These are phyloP conservation scores for Periphyllus acericola DNA, from an alignment of 2,888 invertebrate species.

Conservation along the genomic window DNA sequence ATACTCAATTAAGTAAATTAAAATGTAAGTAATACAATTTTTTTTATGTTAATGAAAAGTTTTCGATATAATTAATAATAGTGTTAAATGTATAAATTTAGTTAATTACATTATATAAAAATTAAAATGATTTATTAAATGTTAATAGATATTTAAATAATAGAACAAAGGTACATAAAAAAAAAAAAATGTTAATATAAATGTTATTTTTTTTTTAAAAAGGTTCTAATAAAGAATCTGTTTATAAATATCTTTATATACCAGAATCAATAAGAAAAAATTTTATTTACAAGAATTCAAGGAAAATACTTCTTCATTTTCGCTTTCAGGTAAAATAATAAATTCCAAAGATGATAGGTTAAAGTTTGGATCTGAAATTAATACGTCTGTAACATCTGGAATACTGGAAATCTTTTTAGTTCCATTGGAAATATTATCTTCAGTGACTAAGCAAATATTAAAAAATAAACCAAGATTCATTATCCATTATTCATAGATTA, in stretches of 20 bases:
- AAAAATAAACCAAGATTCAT: background rate
- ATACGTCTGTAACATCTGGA: slow-evolving; percentile 27
- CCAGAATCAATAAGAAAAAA: background rate
- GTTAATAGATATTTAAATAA: background rate
- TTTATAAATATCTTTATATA: too few species aligned
- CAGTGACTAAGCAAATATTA: background rate
- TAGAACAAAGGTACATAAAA: too few species aligned
- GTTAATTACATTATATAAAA: background rate
- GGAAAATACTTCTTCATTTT: slow-evolving; percentile 36
- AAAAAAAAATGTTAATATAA: too few species aligned
- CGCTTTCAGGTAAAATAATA: slow-evolving; percentile 26
- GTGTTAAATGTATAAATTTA: background rate
- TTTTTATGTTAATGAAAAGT: too few species aligned
- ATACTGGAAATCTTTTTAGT: background rate
- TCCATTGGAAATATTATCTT: background rate
- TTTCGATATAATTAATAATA: too few species aligned
- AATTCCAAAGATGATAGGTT: slow-evolving; percentile 35
- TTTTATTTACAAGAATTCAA: slow-evolving; percentile 39
- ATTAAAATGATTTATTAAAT: background rate
- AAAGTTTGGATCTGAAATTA: slow-evolving; percentile 54
- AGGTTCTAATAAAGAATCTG: too few species aligned
- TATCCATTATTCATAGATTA: too few species aligned
- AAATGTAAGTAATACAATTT: too few species aligned
- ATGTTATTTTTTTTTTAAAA: too few species aligned
- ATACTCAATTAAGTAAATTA: background rate